phyloP scores from a whole-genome alignment of 2,888 invertebrate genomes.

The Erebia ligea region DNA sequence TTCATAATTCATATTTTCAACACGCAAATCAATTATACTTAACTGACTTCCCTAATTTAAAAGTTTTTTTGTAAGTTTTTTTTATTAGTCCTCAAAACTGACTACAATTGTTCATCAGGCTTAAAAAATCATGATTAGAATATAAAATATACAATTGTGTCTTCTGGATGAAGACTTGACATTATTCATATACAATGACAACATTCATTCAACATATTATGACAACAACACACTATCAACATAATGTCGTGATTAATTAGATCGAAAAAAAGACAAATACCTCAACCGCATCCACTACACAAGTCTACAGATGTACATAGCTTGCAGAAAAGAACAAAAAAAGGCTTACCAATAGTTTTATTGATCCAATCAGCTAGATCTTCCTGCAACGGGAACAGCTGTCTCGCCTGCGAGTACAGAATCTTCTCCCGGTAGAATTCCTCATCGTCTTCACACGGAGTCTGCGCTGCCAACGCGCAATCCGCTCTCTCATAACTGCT shows the following conservation, averaged over 20 bases:
- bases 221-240: too few species aligned
- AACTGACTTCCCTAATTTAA: neutral
- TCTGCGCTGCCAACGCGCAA: constrained; percentile 78
- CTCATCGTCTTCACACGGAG: constrained; percentile 83
- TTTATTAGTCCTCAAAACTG: too few species aligned
- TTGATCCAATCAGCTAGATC: constrained; percentile 95
- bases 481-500: constrained; percentile 77
- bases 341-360: constrained; percentile 89
- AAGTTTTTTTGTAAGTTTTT: too few species aligned
- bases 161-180: too few species aligned
- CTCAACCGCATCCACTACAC: too few species aligned
- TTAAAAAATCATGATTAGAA: too few species aligned
- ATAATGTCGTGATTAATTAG: too few species aligned
- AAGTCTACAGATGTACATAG: neutral
- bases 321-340: neutral
- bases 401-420: constrained; percentile 89
- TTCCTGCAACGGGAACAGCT: constrained; percentile 92
- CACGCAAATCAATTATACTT: neutral
- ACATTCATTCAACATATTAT: too few species aligned
- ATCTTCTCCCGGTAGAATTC: constrained; percentile 89
- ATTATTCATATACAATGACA: too few species aligned
- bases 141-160: too few species aligned
- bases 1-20: neutral
- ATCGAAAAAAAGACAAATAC: too few species aligned
- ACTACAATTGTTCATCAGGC: too few species aligned